These are phyloP conservation scores for Phataginus tricuspis DNA, from an alignment of 2,797 vertebrate species.

Conservation along the genomic window DNA sequence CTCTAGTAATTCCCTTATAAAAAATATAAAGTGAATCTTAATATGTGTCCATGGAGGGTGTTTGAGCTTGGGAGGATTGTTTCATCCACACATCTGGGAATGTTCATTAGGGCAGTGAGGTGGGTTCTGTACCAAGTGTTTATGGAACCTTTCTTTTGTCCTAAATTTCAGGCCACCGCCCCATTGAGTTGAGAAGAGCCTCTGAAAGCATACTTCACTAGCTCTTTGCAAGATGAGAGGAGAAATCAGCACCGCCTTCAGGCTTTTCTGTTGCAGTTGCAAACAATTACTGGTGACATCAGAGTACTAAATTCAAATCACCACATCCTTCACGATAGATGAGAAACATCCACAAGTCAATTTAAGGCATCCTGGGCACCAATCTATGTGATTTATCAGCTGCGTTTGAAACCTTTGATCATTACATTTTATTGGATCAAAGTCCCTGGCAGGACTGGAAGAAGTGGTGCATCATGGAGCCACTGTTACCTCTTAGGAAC, in stretches of 20 bases:
- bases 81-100: neutral
- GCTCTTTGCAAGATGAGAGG: conserved; percentile 16
- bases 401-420: conserved; percentile 55
- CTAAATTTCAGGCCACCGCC: neutral
- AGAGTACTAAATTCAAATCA: conserved; percentile 69
- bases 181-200: neutral
- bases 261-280: conserved; percentile 47
- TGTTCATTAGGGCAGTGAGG: neutral
- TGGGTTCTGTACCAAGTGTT: neutral
- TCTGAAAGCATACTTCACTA: neutral
- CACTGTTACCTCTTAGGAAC: neutral
- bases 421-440: conserved; percentile 50
- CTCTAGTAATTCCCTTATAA: neutral
- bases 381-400: conserved; percentile 57
- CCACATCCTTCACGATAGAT: conserved; percentile 48
- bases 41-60: neutral
- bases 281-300: conserved; percentile 70
- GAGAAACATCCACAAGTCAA: conserved; percentile 56
- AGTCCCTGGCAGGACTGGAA: conserved; percentile 22
- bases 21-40: neutral
- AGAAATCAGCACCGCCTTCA: conserved; percentile 11
- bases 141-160: neutral
- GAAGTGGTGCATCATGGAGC: neutral
- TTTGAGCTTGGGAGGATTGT: neutral
- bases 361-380: conserved; percentile 49